Conservation (phyloP, 2,113 vertebrate species). For the Gymnarchus niloticus region DNA sequence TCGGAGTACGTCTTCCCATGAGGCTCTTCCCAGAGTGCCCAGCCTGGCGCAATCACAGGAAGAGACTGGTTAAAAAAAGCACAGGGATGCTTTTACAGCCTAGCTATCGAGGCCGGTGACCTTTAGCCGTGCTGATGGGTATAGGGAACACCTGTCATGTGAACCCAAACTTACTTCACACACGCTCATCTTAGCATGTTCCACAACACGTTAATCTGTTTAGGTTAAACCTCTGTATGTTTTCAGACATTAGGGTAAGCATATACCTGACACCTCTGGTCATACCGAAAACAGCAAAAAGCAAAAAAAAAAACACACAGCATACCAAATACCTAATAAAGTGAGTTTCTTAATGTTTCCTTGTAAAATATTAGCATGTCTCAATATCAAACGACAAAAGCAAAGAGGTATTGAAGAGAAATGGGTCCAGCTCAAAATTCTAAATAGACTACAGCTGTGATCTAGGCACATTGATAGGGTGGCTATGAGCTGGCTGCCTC, state of each 20-base stretch:
- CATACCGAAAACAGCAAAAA: background rate
- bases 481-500: background rate
- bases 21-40: slow-evolving; percentile 45
- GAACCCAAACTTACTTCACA: background rate
- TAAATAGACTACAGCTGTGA: background rate
- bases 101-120: background rate
- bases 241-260: background rate
- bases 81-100: background rate
- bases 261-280: background rate
- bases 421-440: background rate
- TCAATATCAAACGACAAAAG: background rate
- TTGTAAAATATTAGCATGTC: background rate
- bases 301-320: background rate
- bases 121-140: background rate
- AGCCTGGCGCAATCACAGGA: slow-evolving; percentile 24
- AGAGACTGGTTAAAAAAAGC: background rate
- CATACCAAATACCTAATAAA: background rate
- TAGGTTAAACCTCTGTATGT: background rate
- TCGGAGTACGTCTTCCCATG: slow-evolving; percentile 45
- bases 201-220: background rate
- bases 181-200: background rate
- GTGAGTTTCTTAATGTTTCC: background rate
- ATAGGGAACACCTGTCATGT: background rate
- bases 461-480: background rate
- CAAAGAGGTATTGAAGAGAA: background rate